Conservation (phyloP, 2,113 vertebrate genomes). For the Camelus dromedarius region DNA sequence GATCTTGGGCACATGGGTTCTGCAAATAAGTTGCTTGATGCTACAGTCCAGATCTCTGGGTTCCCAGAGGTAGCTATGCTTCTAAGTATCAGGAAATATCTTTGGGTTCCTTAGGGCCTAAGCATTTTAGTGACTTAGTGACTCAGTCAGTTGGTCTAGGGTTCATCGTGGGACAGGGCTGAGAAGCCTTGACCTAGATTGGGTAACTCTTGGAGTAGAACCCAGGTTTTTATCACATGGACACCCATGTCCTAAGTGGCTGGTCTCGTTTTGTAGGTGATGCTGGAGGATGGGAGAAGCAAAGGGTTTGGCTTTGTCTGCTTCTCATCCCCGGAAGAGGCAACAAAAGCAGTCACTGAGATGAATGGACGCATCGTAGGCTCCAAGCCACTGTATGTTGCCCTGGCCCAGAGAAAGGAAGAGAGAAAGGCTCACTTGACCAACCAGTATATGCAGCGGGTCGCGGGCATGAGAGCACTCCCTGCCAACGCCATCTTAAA, state of each 20-base stretch:
- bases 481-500: conserved; percentile 98
- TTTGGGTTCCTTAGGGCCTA: neutral
- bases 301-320: conserved; percentile 99
- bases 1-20: neutral
- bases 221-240: neutral
- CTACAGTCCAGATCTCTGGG: neutral
- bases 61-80: neutral
- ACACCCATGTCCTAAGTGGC: neutral
- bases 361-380: conserved; percentile 99
- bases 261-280: conserved; percentile 90
- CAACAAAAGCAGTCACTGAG: conserved; percentile 99
- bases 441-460: conserved; percentile 99
- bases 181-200: neutral
- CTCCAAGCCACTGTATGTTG: conserved; percentile 98
- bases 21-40: neutral
- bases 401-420: conserved; percentile 97
- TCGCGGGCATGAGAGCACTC: conserved; percentile 98
- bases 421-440: conserved; percentile 98
- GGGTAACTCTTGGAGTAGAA: neutral
- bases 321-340: conserved; percentile 99
- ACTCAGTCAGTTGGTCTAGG: neutral
- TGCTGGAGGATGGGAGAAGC: conserved; percentile 98
- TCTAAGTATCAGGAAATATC: neutral
- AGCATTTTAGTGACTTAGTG: neutral
- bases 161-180: neutral